Evolutionary conservation across 2,797 vertebrate species (phyloP).

Genomic region (Chelmon rostratus): DNA sequence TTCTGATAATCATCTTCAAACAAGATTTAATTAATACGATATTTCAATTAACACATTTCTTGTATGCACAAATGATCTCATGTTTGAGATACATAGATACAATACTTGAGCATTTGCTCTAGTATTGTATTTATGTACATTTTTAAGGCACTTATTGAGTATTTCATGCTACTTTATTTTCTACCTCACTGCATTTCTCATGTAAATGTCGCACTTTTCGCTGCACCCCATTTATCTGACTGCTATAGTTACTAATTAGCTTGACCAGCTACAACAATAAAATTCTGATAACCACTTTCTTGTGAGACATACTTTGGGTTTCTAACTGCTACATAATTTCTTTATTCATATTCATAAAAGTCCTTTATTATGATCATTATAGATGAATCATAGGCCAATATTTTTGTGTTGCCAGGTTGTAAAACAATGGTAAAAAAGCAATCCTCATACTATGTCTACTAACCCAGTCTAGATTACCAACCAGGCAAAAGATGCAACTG

Average conservation of each 20-base stretch:
- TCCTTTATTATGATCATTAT: background rate
- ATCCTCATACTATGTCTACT: background rate
- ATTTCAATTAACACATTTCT: slow-evolving; percentile 1
- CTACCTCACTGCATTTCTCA: background rate
- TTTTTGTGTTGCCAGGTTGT: background rate
- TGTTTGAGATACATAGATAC: background rate
- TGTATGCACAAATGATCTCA: background rate
- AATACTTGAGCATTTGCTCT: background rate
- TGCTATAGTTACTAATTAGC: background rate
- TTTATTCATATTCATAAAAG: background rate
- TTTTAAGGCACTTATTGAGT: background rate
- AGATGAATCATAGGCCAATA: background rate
- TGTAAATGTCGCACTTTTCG: background rate
- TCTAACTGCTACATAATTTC: background rate
- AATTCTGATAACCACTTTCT: background rate
- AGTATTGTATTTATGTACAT: background rate
- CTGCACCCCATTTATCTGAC: background rate
- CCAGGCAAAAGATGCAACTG: too few species aligned
- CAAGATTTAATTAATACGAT: background rate
- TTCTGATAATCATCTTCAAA: slow-evolving; percentile 10
- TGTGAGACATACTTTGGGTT: background rate
- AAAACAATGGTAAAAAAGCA: too few species aligned
- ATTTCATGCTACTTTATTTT: background rate
- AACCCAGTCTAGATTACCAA: background rate
- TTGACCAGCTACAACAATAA: background rate